Evolutionary conservation across 2,113 vertebrate species (phyloP).

Genomic region (Prinia subflava): DNA sequence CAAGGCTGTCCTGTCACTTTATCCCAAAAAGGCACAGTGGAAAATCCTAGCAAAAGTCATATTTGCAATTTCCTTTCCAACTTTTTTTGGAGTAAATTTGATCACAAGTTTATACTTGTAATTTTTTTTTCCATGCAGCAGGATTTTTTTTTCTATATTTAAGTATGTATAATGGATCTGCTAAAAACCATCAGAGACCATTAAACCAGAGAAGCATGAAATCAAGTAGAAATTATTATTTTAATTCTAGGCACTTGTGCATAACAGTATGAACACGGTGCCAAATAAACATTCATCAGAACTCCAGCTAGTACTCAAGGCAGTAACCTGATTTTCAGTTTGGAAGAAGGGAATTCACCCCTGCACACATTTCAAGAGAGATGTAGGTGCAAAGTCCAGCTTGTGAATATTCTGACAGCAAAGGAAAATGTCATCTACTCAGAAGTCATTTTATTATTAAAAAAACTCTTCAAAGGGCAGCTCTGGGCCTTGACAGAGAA

Average conservation of each 20-base stretch:
- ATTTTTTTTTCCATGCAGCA: background rate
- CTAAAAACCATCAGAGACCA: conserved; percentile 61
- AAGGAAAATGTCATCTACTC: background rate
- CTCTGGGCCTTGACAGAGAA: background rate
- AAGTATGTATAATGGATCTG: conserved; percentile 61
- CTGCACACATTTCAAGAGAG: background rate
- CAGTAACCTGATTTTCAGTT: conserved; percentile 52
- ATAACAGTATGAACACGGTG: conserved; percentile 52
- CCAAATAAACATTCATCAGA: conserved; percentile 70
- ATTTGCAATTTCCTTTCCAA: conserved; percentile 59
- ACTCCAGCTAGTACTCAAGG: conserved; percentile 32
- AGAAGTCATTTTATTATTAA: background rate
- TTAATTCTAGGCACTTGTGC: conserved; percentile 73
- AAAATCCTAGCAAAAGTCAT: conserved; percentile 31
- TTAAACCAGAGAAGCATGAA: conserved; percentile 74
- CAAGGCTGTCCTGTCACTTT: conserved; percentile 3
- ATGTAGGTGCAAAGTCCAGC: background rate
- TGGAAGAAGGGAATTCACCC: conserved; percentile 7
- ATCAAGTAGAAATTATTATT: conserved; percentile 76
- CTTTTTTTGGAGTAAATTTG: conserved; percentile 60
- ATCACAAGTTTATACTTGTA: conserved; percentile 20
- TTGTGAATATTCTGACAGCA: background rate
- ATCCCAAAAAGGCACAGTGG: conserved; percentile 14
- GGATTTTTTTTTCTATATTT: conserved; percentile 21
- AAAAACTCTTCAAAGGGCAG: background rate